phyloP scores from a whole-genome alignment of 2,113 vertebrate species.

The Clarias gariepinus region DNA sequence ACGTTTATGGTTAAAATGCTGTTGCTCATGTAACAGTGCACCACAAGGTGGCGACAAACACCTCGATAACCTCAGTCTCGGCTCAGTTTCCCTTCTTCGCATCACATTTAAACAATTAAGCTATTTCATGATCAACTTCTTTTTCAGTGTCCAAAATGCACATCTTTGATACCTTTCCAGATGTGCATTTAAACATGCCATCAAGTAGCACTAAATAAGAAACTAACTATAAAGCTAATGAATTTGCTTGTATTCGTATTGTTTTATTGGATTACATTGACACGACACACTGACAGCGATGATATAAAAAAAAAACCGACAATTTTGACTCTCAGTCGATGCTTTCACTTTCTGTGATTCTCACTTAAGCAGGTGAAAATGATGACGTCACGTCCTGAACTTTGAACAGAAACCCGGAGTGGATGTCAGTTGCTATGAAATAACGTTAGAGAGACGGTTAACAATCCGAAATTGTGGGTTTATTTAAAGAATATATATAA shows the following conservation, averaged over 20 bases:
- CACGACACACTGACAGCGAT: not conserved
- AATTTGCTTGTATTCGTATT: not conserved
- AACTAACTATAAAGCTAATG: not conserved
- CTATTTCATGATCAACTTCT: not conserved
- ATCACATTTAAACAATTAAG: not conserved
- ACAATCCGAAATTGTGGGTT: not conserved
- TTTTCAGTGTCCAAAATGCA: not conserved
- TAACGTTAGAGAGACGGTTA: too few relatives aligned
- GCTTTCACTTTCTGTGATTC: conserved; percentile 6
- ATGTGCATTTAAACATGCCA: too few relatives aligned
- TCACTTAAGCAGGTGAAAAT: conserved; percentile 47
- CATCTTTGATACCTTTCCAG: too few relatives aligned
- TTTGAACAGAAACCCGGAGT: not conserved
- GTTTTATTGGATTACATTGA: not conserved
- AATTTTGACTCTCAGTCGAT: not conserved
- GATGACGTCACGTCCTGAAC: conserved; percentile 40
- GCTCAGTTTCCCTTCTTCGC: not conserved
- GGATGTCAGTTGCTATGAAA: not conserved
- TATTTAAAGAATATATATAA: not conserved
- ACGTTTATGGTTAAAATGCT: not conserved
- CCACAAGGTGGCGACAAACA: conserved; percentile 15
- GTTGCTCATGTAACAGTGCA: not conserved
- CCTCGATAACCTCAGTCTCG: not conserved
- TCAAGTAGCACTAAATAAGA: too few relatives aligned
- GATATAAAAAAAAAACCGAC: too few relatives aligned